Conservation (phyloP, 2,888 invertebrate genomes). For the Timandra comae region DNA sequence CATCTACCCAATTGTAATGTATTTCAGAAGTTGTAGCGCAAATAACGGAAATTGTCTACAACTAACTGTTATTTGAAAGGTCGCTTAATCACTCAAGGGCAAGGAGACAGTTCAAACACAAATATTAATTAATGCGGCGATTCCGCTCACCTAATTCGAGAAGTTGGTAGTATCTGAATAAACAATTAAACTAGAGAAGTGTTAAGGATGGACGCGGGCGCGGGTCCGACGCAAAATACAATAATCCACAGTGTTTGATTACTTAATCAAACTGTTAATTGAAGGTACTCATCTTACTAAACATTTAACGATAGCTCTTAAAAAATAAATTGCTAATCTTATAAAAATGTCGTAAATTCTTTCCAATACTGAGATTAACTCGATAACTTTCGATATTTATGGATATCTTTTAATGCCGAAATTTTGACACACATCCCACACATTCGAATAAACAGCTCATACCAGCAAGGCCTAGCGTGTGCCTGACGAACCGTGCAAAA, state of each 20-base stretch:
- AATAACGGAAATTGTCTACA: slow-evolving; percentile 57
- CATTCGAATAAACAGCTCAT: too few relatives aligned
- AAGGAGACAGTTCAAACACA: slow-evolving; percentile 68
- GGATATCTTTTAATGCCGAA: not conserved
- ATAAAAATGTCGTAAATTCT: not conserved
- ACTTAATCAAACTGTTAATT: not conserved
- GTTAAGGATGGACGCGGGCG: slow-evolving; percentile 25
- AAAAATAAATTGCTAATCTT: not conserved
- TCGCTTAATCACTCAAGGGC: slow-evolving; percentile 69
- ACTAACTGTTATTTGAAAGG: slow-evolving; percentile 64
- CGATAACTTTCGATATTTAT: not conserved
- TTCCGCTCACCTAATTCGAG: slow-evolving; percentile 68
- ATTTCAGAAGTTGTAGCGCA: slow-evolving; percentile 43
- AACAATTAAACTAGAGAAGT: slow-evolving; percentile 66
- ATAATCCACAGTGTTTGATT: slow-evolving; percentile 1
- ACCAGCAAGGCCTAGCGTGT: slow-evolving; percentile 44
- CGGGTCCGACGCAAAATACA: slow-evolving; percentile 21
- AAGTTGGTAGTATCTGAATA: slow-evolving; percentile 68
- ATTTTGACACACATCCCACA: too few relatives aligned
- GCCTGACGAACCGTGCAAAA: slow-evolving; percentile 73
- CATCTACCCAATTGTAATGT: slow-evolving; percentile 27
- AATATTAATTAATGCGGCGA: slow-evolving; percentile 72
- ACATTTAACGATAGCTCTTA: not conserved
- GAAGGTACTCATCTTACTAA: too few relatives aligned
- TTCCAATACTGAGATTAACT: not conserved